Conservation (phyloP, 1,140 invertebrate genomes). For the Lethrus apterus region DNA sequence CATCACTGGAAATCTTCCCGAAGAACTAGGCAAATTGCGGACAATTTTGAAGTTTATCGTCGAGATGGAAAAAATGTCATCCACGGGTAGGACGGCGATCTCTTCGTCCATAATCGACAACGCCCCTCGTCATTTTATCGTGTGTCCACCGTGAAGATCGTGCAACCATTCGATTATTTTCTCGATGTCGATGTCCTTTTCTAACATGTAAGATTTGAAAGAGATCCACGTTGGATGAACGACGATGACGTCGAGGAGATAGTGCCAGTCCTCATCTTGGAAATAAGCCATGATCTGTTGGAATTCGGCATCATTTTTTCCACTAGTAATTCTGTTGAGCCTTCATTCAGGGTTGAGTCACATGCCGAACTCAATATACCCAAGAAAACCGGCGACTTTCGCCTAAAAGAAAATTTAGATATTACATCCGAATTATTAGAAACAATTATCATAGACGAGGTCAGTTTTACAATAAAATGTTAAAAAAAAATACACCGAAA, state of each 20-base stretch:
- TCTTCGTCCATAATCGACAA: conserved; percentile 19
- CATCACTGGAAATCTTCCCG: conserved; percentile 19
- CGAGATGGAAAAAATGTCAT: conserved; percentile 13
- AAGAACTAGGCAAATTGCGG: conserved; percentile 21
- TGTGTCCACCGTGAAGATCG: conserved; percentile 11
- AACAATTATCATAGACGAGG: too few relatives aligned
- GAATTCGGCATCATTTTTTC: conserved; percentile 20
- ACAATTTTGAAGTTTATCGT: conserved; percentile 20
- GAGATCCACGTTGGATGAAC: conserved; percentile 12
- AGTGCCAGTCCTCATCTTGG: conserved; percentile 18
- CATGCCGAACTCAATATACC: too few relatives aligned
- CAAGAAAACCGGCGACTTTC: too few relatives aligned
- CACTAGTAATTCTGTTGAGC: too few relatives aligned
- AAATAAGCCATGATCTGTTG: conserved; percentile 18
- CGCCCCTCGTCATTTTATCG: too few relatives aligned
- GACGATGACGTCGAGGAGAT: conserved; percentile 13
- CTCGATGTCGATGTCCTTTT: conserved; percentile 18
- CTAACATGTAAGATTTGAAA: conserved; percentile 17
- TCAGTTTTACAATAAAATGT: too few relatives aligned
- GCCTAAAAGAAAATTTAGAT: too few relatives aligned
- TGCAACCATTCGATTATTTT: conserved; percentile 16
- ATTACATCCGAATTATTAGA: too few relatives aligned
- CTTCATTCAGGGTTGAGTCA: too few relatives aligned
- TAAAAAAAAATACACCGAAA: too few relatives aligned
- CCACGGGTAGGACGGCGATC: conserved; percentile 7